Evolutionary conservation across 1,140 invertebrate species (phyloP), one percentile per base, ranked within the genome.

Genomic region (Drosophila auraria): DNA sequence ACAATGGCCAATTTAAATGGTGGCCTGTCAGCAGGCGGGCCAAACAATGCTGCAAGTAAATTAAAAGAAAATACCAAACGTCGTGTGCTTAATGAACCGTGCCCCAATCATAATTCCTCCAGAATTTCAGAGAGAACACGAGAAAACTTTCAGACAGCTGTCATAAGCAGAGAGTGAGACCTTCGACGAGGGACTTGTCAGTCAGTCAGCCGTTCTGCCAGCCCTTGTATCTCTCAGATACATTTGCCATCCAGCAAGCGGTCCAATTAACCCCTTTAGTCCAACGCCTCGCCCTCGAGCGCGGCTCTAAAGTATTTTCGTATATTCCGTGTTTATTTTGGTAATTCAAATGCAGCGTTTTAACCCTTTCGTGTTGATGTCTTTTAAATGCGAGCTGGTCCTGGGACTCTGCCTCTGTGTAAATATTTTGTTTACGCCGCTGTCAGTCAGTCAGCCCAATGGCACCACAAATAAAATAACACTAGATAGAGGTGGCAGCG

Each of bases 261-360:
- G 69, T 74, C 86, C 84, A 89, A 89, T 89, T 89, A 89, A 89
- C 78, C 82, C 73, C 86, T 56, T 56, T 57, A 40, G 51, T 61
- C 70, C 30, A 73, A 73, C 57, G 65, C 56, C 64, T 78, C 50
- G 27, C 27, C 27, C 27, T 30, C 70, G 45, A 57, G 51, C 86
- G 68, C 47, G 4, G 56, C 73, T 66, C 56, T 45, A 82, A 84
- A 90, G 84, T 89, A 87, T 89, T 87, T 86, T 81, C 63, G 78
- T 70, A 80, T 70, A 80, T 70, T 74, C 72, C 47, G 64, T 89
- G 86, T 89, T 89, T 89, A 90, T 84, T 90, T 89, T 89, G 86
- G 84, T 89, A 89, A 89, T 89, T 89, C 81, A 84, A 74, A 87
- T 63, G 82, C 84, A 82, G 78, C 86, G 79, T 76, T 89, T 89